Base-by-base conservation (phyloP, 2,888 invertebrate genomes). In the Yponomeuta plumbellus region DNA sequence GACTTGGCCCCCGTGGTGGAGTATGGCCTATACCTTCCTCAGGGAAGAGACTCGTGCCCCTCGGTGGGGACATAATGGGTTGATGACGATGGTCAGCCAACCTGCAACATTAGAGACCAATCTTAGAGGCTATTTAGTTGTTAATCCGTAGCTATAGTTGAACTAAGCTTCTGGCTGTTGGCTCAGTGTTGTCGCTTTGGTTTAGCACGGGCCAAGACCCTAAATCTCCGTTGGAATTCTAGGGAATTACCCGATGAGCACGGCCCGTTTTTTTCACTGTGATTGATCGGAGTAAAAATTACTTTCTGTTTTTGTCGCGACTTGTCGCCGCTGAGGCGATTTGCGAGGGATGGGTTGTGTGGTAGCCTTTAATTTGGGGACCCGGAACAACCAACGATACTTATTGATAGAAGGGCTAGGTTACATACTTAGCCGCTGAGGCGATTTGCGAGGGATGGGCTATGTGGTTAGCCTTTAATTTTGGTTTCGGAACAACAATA, bases 221-320 rank as follows among this genome's bases (percentile, higher is more conserved):
- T 91, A 91, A 91, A 91, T 90, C 91, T 89, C 84, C 73, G 73
- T 61, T 76, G 90, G 91, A 88, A 91, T 91, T 89, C 88, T 89
- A 86, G 88, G 83, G 91, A 91, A 88, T 91, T 91, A 90, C 82
- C 86, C 78, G 81, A 79, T 77, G 80, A 80, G 78, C 85, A 81
- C 75, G 79, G 81, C 72, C 83, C 81, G 84, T 86, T 88, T 88
- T 88, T 88, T 81, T 79, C 75, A 74, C 44, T 8, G 83, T 91
- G 90, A 91, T 91, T 91, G 90, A 91, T 91, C 83, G 85, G 83
- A 86, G 83, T 85, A 84, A 86, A 84, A 86, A 87, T 88, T 88
- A 88, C 85, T 86, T 83, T 85, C 83, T 80, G 80, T 80, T 85
- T 85, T 86, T 86, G 39, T 65, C 65, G 57, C 57, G 26, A 57